Conservation (phyloP, 2,113 vertebrate genomes). For the Paedocypris sp. region DNA sequence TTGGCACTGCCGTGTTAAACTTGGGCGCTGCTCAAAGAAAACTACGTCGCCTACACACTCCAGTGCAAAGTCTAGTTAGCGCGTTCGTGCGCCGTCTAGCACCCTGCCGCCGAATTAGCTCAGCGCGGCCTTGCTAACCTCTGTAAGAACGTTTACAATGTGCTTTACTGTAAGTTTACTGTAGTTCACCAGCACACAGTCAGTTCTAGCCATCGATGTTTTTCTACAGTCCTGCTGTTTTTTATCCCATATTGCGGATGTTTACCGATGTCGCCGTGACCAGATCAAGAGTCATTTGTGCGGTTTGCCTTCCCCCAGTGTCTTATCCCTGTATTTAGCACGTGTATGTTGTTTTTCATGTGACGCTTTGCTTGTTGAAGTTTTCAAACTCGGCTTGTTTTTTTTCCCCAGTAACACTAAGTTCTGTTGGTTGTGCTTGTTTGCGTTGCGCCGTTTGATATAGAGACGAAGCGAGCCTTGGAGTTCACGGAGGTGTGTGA, state of each 20-base stretch:
- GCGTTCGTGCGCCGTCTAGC: conserved; percentile 4
- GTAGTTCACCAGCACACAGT: neutral
- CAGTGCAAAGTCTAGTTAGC: neutral
- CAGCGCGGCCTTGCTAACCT: neutral
- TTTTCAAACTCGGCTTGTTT: too few relatives aligned
- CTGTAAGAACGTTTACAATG: conserved; percentile 1
- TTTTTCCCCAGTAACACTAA: too few relatives aligned
- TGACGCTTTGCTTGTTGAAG: too few relatives aligned
- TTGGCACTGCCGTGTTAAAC: neutral
- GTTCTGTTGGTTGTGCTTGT: too few relatives aligned
- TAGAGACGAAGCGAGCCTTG: too few relatives aligned
- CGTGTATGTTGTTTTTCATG: too few relatives aligned
- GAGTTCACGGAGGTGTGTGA: too few relatives aligned
- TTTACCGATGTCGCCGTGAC: conserved; percentile 1
- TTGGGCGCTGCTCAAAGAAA: neutral
- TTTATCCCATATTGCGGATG: conserved; percentile 14
- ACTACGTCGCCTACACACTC: neutral
- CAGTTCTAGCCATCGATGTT: neutral
- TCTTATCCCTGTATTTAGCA: too few relatives aligned
- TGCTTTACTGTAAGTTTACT: conserved; percentile 10
- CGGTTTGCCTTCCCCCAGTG: too few relatives aligned
- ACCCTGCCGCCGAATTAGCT: neutral
- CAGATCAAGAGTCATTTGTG: neutral
- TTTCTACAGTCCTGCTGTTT: neutral
- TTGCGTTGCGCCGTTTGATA: too few relatives aligned